These are phyloP conservation scores for Drosophila jambulina DNA, from an alignment of 1,140 invertebrate species.

Conservation along the genomic window DNA sequence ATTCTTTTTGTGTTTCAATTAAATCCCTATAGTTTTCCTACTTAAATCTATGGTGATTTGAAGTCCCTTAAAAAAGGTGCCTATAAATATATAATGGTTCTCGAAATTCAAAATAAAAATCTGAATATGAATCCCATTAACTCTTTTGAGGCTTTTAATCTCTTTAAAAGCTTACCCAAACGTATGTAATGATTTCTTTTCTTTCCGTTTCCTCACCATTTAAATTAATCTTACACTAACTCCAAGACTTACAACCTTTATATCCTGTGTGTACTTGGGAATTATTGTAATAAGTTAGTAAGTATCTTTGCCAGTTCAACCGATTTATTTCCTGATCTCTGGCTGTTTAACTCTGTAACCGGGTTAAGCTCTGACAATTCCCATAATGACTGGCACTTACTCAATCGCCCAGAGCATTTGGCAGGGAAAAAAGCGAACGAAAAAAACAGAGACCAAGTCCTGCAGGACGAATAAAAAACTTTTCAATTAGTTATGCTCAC, in stretches of 20 bases:
- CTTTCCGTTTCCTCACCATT: too few species aligned
- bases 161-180: neutral
- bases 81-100: neutral
- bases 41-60: too few species aligned
- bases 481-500: constrained; percentile 80
- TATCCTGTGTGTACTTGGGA: neutral
- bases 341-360: neutral
- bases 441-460: neutral
- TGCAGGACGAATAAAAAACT: constrained; percentile 46
- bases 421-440: neutral
- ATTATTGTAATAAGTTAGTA: neutral
- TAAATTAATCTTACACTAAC: neutral
- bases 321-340: constrained; percentile 7
- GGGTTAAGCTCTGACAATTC: constrained; percentile 2
- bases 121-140: neutral
- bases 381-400: constrained; percentile 15
- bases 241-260: neutral
- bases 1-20: neutral
- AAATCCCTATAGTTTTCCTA: neutral
- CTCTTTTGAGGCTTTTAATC: neutral
- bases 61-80: neutral
- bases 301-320: neutral
- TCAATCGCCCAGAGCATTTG: constrained; percentile 1
- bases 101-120: neutral
- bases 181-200: neutral